Evolutionary conservation across 1,140 invertebrate genomes (phyloP), one percentile per base, ranked within the genome.

Genomic region (Mamestra configurata): DNA sequence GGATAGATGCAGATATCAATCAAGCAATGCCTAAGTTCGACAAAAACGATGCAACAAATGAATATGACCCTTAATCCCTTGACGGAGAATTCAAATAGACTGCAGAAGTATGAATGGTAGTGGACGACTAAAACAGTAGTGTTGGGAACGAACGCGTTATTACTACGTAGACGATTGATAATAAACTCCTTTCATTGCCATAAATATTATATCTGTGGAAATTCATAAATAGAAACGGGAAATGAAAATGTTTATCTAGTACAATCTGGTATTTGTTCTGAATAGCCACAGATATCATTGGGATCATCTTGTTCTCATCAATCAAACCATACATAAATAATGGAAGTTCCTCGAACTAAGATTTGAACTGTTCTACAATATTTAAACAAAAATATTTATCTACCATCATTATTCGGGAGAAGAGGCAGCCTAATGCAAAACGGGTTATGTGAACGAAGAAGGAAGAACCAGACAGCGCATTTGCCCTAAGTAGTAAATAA

Each of bases 81-180:
- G n/a, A 13, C 1, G 13, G 49, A 64, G 13, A 43, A 43, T 49
- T 27, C 24, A n/a, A 6, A 46, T n/a, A 11, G 15, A 31, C 40
- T 76, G 10, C n/a, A 76, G 37, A 46, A n/a, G 40, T 31, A 18
- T 13, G 8, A 11, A 20, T 64, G 1, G 22, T 49, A 24, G 0
- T 15, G n/a, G 22, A 57, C 82, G 80, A 75, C 77, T 84, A 84
- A 76, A 61, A 91, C 87, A 86, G 88, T 86, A 85, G 86, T 85
- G 80, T 80, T 82, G 78, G 85, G 83, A 88, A 84, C 81, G 72
- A 77, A 87, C 87, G 81, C 79, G 87, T 92, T 90, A 92, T 91
- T 86, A 80, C 84, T 76, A 79, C 79, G 84, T 82, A 85, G 87
- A 81, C 86, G 88, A 90, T 89, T 91, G 84, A 86, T 89, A 90